A percentile compares a stretch with the other conserved stretches of the same genome.
Conservation (phyloP, 2,113 vertebrate species). For the Pseudorectes ferrugineus region DNA sequence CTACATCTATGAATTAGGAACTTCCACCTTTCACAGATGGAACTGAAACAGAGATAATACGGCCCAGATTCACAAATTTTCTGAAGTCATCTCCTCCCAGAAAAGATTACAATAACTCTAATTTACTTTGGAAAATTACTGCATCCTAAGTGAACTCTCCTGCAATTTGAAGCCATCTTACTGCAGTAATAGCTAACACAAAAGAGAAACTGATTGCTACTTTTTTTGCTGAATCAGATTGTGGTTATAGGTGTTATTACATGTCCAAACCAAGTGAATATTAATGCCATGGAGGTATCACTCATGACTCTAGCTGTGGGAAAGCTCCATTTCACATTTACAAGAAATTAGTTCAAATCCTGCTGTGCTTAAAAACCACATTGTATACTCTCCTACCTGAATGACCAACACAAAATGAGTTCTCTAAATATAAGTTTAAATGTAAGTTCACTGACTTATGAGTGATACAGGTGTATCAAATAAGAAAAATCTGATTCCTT, state of each 20-base stretch:
- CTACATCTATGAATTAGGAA: neutral
- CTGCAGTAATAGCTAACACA: neutral
- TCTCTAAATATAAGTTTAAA: neutral
- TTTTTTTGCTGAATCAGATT: neutral
- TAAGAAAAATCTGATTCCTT: neutral
- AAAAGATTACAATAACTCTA: neutral
- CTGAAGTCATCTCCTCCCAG: neutral
- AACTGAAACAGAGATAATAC: neutral
- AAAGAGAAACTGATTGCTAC: neutral
- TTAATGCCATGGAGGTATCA: neutral
- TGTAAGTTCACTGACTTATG: neutral
- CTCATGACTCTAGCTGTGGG: neutral
- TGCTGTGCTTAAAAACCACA: neutral
- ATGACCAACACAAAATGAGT: neutral
- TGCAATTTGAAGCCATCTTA: neutral
- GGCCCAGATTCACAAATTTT: neutral
- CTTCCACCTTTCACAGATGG: neutral
- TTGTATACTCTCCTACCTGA: neutral
- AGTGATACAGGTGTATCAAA: accelerated
- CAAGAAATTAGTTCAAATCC: neutral
- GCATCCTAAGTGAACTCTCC: neutral
- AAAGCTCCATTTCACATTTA: neutral
- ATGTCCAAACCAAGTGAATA: neutral
- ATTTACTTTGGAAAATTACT: neutral
- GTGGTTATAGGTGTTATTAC: neutral